A percentile compares a stretch with the other conserved stretches of the same genome.
Conservation (phyloP, 2,113 vertebrate species). For the Galeopterus variegatus region DNA sequence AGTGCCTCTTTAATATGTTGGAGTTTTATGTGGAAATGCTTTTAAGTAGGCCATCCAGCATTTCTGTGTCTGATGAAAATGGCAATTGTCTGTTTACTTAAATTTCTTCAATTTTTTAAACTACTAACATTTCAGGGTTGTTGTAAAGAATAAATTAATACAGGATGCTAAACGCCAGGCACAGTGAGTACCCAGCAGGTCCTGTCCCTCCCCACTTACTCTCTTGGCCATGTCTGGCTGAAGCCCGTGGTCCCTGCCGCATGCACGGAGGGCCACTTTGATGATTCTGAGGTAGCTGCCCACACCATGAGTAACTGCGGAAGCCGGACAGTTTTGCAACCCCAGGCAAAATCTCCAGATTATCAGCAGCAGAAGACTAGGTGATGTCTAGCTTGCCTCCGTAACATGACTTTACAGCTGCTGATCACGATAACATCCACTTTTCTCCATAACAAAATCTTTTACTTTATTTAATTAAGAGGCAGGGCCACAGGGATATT, state of each 20-base stretch:
- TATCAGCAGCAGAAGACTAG: not conserved
- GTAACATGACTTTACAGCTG: not conserved
- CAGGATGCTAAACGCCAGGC: not conserved
- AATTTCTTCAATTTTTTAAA: not conserved
- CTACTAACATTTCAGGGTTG: not conserved
- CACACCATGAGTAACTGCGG: not conserved
- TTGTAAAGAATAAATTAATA: not conserved
- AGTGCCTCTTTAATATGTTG: not conserved
- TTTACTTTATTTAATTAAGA: conserved; percentile 22
- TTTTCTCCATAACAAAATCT: conserved; percentile 24
- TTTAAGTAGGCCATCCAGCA: not conserved
- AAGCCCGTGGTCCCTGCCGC: not conserved
- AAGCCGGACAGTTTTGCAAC: not conserved
- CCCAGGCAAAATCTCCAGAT: not conserved
- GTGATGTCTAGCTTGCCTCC: not conserved
- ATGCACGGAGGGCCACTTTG: not conserved
- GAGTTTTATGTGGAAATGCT: conserved; percentile 31
- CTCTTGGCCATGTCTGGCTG: not conserved
- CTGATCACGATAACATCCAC: not conserved
- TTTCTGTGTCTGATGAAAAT: not conserved
- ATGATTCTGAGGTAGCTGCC: not conserved
- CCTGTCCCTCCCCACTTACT: not conserved
- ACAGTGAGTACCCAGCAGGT: fast-evolving
- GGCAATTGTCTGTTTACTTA: not conserved
- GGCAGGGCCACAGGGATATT: not conserved